Base-by-base conservation (phyloP, 2,888 invertebrate genomes). In the Dryomyza anilis region DNA sequence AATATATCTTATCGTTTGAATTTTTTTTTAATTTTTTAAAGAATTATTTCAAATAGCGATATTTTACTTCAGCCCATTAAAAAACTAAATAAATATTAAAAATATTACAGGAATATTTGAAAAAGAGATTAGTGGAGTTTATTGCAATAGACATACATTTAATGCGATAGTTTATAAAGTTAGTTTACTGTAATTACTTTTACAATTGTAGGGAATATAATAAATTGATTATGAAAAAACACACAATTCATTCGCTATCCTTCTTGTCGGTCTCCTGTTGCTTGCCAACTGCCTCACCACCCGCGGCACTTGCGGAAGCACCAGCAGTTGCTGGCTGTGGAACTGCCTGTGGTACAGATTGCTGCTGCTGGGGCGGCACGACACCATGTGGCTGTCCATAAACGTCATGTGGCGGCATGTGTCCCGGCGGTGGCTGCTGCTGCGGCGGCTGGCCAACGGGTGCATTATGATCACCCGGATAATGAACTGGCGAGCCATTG, bases 201-300 rank as follows among this genome's bases (percentile, higher is more conserved):
- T 30, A 46, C 36, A 58, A 43, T 45, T n/a, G n/a, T n/a, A n/a
- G n/a, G n/a, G n/a, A n/a, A n/a, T n/a, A n/a, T n/a, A n/a, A n/a
- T n/a, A n/a, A n/a, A n/a, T n/a, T n/a, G 33, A 33, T 33, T 39
- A 39, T 39, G 12, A 12, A 5, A 33, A 23, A 21, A 27, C 16
- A 55, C 29, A 19, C 6, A n/a, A 12, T 65, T 72, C 73, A 81
- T 66, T 82, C 82, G 39, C 76, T 65, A 62, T 83, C 83, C 55
- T 77, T 79, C 65, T 83, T 82, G n/a, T 83, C 83, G 21, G 71
- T 36, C 10, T 83, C 83, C 4, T n/a, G n/a, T n/a, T n/a, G n/a
- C n/a, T n/a, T n/a, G n/a, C n/a, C n/a, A n/a, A 71, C 70, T 8
- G 69, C 71, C 50, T 76, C 76, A 8, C 62, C 66, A 30, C 72